Evolutionary conservation across 2,797 vertebrate species (phyloP).

Genomic region (Dermochelys coriacea): DNA sequence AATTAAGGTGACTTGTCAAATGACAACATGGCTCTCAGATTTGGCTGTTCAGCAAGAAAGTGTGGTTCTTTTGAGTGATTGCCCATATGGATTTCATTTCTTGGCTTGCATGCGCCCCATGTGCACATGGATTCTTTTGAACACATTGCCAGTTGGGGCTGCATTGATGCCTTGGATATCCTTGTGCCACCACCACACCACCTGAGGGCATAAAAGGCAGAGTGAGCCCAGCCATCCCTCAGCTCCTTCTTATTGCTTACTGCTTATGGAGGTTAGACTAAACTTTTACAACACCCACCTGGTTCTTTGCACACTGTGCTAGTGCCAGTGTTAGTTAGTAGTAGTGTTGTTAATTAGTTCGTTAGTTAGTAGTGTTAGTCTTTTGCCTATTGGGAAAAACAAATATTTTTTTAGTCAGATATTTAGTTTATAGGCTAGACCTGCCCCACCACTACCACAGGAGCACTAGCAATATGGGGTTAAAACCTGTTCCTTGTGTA

Average conservation of each 20-base stretch:
- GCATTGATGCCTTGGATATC: background rate
- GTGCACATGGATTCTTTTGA: no score
- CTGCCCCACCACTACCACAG: background rate
- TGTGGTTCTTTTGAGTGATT: background rate
- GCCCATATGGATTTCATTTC: background rate
- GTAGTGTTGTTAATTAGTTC: background rate
- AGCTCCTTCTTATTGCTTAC: background rate
- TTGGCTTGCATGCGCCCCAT: background rate
- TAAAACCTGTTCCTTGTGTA: conserved; percentile 9
- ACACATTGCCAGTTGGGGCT: background rate
- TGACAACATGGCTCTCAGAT: background rate
- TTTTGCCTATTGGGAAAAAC: background rate
- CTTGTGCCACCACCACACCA: background rate
- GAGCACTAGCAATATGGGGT: background rate
- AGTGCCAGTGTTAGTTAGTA: background rate
- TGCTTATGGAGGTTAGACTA: background rate
- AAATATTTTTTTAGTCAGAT: conserved; percentile 49
- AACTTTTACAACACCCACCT: background rate
- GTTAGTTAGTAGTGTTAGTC: background rate
- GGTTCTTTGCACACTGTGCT: no score
- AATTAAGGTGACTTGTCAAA: background rate
- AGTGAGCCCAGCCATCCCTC: background rate
- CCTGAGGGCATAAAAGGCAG: background rate
- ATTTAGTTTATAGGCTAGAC: conserved; percentile 9
- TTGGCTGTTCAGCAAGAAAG: background rate